Evolutionary conservation across 1,140 invertebrate genomes (phyloP), one percentile per base, ranked within the genome.

Genomic region (Papilio aristodemus): DNA sequence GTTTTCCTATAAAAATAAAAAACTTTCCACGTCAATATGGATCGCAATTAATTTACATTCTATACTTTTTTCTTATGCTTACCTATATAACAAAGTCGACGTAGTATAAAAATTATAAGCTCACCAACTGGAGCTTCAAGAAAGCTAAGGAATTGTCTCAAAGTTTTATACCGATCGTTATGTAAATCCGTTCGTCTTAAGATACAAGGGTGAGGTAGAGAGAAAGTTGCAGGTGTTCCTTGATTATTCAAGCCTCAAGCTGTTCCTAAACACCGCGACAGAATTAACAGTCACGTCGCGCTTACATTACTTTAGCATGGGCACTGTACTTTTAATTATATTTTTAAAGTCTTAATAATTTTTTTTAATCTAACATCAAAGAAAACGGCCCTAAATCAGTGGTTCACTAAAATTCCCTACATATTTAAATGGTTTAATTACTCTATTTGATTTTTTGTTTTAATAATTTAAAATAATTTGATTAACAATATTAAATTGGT

Each of bases 211-310:
- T 13, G 22, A 6, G 43, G 13, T 6, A 32, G 27, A 10, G 38
- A 50, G 43, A 4, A 54, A 54, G 46, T 54, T 54, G 19, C 46
- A 54, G 46, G 46, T 54, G 46, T 54, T 54, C 46, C 17, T 54
- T 54, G 46, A 54, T 54, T 54, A 54, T 54, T 54, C 19, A 54
- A 54, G 19, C 19, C 22, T 54, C 46, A 54, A 54, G 46, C 46
- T 54, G 46, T 54, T 54, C 22, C 46, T 54, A 54, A 54, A 25
- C 46, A 54, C 19, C 19, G 46, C 9, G 46, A 4, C 19, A 0
- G 46, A 54, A 54, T 54, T 54, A 54, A 46, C 43, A 54, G 19
- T 17, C 46, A 54, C 46, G 19, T 50, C 46, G 46, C 5, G 19
- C 11, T 54, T 22, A 54, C 9, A 54, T 54, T 25, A 54, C 3